Base-by-base conservation (phyloP, 2,888 invertebrate genomes). In the Synanthedon andrenaeformis region DNA sequence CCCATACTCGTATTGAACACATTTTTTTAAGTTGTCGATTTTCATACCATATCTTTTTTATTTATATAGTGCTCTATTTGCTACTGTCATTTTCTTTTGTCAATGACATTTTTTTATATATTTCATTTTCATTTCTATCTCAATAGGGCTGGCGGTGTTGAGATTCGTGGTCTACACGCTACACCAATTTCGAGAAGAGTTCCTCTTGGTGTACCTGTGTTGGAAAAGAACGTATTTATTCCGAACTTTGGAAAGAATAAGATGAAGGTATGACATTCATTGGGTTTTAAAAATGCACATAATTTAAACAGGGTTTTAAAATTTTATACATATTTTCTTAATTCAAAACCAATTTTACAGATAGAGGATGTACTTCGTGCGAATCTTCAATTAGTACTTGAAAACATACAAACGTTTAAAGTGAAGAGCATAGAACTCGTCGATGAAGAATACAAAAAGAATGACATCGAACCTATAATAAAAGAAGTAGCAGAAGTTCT, bases 171-270 rank as follows among this genome's bases (percentile, higher is more conserved):
- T 3, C 81, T 96, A 0, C 91, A 92, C 61, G 94, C 94, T 0
- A 93, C 92, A 55, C 89, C 93, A 0, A 94, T 96, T 48, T 89
- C 93, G 0, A 89, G 91, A 60, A 90, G 90, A 51, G 84, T 91
- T 57, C 91, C 91, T 14, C 89, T 93, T 28, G 91, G 92, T 11
- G 87, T 91, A n/a, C 95, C 96, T 2, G 91, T 94, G 0, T 76
- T 96, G 19, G 96, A 96, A 74, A 91, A 90, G 70, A 93, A 93
- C 69, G 83, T 88, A 56, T 96, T 96, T 67, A 70, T 94, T 8
- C 90, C 95, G 0, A 91, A 93, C 74, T 80, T 69, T 56, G 79
- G 77, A 56, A 79, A 79, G 49, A 62, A 63, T 23, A 81, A 82
- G 63, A 80, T 86, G 77, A 76, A 70, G 74, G 86, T 86, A 23